phyloP scores from a whole-genome alignment of 2,797 vertebrate genomes.

The Liasis olivaceus region DNA sequence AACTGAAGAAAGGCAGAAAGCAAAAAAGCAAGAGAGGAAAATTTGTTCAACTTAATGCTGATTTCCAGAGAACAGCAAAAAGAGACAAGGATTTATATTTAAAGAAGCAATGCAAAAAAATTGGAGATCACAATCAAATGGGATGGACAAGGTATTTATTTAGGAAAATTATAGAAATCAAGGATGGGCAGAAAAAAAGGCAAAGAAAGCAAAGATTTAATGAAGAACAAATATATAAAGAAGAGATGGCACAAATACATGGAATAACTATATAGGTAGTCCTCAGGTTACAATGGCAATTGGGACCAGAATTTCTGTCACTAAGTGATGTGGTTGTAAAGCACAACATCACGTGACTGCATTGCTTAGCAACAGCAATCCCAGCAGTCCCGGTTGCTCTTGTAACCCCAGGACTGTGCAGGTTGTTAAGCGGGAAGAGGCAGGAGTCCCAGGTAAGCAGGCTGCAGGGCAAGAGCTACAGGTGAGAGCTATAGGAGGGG shows the following conservation, averaged over 20 bases:
- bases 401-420: background rate
- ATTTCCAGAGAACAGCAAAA: background rate
- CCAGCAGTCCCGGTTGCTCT: background rate
- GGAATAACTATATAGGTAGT: background rate
- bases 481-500: background rate
- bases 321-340: background rate
- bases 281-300: background rate
- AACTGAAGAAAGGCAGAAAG: background rate
- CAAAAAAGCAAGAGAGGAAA: background rate
- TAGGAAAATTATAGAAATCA: background rate
- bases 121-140: background rate
- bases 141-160: background rate
- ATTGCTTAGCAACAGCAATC: background rate
- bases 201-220: background rate
- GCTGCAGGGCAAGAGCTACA: background rate
- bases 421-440: background rate
- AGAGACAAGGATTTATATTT: background rate
- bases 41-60: background rate
- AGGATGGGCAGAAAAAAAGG: background rate
- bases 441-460: background rate
- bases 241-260: background rate
- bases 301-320: too few species aligned
- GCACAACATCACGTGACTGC: background rate
- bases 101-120: background rate
- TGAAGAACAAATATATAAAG: background rate